Evolutionary conservation across 2,113 vertebrate genomes (phyloP), one percentile per base, ranked within the genome.

Genomic region (Eolophus roseicapilla): DNA sequence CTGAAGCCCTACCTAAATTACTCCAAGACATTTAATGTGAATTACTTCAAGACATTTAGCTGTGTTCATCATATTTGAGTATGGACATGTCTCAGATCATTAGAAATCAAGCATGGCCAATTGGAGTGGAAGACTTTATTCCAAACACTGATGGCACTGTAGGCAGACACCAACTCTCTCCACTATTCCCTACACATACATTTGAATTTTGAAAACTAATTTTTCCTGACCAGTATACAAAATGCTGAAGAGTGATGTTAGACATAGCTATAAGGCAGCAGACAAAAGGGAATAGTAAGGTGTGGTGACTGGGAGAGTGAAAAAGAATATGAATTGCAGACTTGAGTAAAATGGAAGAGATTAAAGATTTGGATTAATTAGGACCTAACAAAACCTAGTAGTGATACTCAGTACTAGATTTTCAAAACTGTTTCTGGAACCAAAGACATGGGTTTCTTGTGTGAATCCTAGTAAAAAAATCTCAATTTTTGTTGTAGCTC

Each of bases 131-230:
- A 68, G 11, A 43, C 19, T 29, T n/a, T 39, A 52, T 43, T 83
- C 65, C 27, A 70, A 35, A 41, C 39, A 67, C 11, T 1, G 1
- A 16, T 27, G 10, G 7, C 27, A 50, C 6, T 31, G 18, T 11
- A 52, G 24, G 11, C 16, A 90, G 46, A 16, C 12, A 49, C 18
- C 1, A 2, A 46, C 49, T 31, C 24, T 69, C 39, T 55, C 71
- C 1, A 0, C 9, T 68, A 1, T 25, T 24, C 39, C 25, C 19
- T 67, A 64, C 3, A 11, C 9, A 28, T 11, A 29, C 19, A 29
- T 47, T 47, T 57, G 33, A 55, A 73, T 35, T 88, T 80, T 57
- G 15, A 52, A 37, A 35, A 15, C 2, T 24, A 8, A 12, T 82
- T 67, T 20, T 83, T 55, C 31, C 35, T 65, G 15, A 5, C 13